Evolutionary conservation across 1,140 invertebrate species (phyloP).

Genomic region (Varroa destructor): DNA sequence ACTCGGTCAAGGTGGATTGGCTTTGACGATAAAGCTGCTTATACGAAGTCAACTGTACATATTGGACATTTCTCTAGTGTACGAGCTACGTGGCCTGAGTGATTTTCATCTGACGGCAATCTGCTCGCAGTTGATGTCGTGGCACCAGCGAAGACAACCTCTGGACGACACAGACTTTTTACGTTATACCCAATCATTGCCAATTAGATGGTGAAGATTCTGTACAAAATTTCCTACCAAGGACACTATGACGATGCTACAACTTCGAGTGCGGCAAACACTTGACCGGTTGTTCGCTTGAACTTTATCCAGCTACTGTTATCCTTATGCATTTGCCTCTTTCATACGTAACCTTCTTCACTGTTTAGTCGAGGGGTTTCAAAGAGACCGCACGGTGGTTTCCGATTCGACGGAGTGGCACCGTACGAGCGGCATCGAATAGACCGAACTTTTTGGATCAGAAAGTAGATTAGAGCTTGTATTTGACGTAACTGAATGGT

Average conservation of each 20-base stretch:
- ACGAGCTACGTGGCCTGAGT: not conserved
- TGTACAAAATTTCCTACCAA: not conserved
- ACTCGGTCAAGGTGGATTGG: too few relatives aligned
- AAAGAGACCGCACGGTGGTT: slow-evolving; percentile 26
- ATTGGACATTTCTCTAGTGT: not conserved
- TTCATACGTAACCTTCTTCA: slow-evolving; percentile 31
- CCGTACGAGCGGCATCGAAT: slow-evolving; percentile 26
- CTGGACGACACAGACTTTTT: not conserved
- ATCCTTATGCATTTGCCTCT: slow-evolving; percentile 32
- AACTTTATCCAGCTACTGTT: not conserved
- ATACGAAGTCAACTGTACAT: not conserved
- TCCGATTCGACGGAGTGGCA: slow-evolving; percentile 30
- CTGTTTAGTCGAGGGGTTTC: slow-evolving; percentile 32
- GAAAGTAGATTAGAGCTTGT: slow-evolving; percentile 2
- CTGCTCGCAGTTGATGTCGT: not conserved
- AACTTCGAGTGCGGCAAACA: not conserved
- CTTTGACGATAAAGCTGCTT: too few relatives aligned
- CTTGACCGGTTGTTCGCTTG: not conserved
- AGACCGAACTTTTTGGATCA: slow-evolving; percentile 29
- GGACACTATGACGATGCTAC: not conserved
- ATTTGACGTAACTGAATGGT: too few relatives aligned
- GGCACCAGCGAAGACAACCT: too few relatives aligned
- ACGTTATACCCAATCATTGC: slow-evolving; percentile 8
- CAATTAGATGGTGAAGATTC: not conserved
- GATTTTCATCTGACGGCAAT: not conserved